phyloP scores from a whole-genome alignment of 2,113 vertebrate species.

The Eidolon helvum region DNA sequence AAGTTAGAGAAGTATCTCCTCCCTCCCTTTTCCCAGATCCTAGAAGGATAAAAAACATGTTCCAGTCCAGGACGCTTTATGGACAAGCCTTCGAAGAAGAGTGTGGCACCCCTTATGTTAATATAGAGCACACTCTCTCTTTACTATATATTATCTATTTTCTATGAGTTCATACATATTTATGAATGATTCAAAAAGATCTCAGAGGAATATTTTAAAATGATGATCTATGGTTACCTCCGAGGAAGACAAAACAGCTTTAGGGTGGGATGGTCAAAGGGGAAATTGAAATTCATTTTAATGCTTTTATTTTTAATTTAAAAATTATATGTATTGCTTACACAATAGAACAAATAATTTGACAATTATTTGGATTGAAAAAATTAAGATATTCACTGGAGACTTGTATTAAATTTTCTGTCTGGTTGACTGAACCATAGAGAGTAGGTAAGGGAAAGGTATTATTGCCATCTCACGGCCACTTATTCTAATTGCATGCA shows the following conservation, averaged over 20 bases:
- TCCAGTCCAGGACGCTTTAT: neutral
- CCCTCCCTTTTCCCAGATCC: neutral
- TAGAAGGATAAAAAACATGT: neutral
- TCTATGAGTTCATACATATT: neutral
- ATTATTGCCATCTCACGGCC: neutral
- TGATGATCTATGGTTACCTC: neutral
- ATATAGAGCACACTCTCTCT: neutral
- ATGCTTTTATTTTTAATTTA: neutral
- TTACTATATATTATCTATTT: neutral
- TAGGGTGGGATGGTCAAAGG: neutral
- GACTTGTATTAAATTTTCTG: neutral
- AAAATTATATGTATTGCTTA: neutral
- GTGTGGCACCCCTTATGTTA: neutral
- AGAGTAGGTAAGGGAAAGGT: neutral
- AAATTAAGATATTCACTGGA: neutral
- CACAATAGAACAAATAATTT: neutral
- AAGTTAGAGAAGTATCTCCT: neutral
- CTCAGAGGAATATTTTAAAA: neutral
- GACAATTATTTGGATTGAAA: neutral
- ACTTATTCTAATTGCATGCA: neutral
- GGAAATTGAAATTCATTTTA: neutral
- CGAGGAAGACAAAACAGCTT: neutral
- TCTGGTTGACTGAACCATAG: neutral
- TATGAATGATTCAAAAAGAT: neutral
- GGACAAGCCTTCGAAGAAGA: neutral